Evolutionary conservation across 2,888 invertebrate genomes (phyloP), one percentile per base, ranked within the genome.

Genomic region (Mesopsocus fuscifrons): DNA sequence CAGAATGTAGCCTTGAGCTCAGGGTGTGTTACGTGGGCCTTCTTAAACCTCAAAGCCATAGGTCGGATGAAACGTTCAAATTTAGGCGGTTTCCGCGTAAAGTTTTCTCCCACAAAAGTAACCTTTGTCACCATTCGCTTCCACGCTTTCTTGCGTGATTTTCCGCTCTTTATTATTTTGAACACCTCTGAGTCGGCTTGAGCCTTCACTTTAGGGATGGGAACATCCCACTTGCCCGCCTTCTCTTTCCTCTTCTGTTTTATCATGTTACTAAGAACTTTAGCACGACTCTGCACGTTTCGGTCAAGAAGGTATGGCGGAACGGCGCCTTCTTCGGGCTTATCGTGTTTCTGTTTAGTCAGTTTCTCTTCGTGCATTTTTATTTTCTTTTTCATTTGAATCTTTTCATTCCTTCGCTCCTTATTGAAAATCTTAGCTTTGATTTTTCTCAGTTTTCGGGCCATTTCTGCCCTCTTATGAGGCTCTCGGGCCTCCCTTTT

Each of bases 191-290:
- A 79, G 55, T 98, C 97, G 2, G 92, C 84, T 53, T 97, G 89
- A 1, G 94, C 94, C 54, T 82, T 73, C 0, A 99, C 97, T 73
- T 97, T 97, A 0, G 98, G 98, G 56, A 98, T 82, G 0, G 98
- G 98, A 0, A 98, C 98, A 55, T 97, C 92, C 95, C 97, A 98
- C 71, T 98, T 99, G 1, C 97, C 97, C 44, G 94, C 95, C 57
- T 99, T 98, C 59, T 99, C 98, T 63, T 98, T 98, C 1, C 98
- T 73, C 62, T 99, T 98, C 62, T 99, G 97, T 64, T 98, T 98
- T 48, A 98, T 92, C 87, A 95, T 95, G 59, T 97, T 98, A 0
- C 95, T 95, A 1, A 98, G 67, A 17, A 97, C 84, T 63, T 97
- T 98, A 2, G 95, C 92, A 34, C 87, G 70, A 1, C 82, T 80